phyloP scores from a whole-genome alignment of 2,888 invertebrate species.

The Andrena bicolor region DNA sequence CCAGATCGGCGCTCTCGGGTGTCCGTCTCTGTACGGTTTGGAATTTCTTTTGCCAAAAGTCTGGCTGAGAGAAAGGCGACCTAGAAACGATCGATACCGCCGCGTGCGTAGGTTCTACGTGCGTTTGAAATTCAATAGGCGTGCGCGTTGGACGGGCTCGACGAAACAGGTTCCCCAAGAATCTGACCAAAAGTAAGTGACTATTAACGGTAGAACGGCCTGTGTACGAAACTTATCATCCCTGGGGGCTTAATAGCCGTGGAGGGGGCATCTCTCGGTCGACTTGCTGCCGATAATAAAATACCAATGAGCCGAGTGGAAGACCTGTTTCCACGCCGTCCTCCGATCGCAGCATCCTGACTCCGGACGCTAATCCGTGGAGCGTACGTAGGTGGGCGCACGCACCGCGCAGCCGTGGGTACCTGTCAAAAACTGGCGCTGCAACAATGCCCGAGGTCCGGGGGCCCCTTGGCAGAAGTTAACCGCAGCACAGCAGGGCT shows the following conservation, averaged over 20 bases:
- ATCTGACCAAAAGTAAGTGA: slow-evolving; percentile 73
- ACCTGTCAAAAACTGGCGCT: slow-evolving; percentile 79
- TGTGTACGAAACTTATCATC: slow-evolving; percentile 72
- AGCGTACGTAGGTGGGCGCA: slow-evolving; percentile 74
- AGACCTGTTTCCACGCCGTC: slow-evolving; percentile 59
- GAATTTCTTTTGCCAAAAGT: slow-evolving; percentile 17
- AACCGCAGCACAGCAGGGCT: slow-evolving; percentile 76
- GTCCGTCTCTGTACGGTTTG: neutral
- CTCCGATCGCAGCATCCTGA: slow-evolving; percentile 62
- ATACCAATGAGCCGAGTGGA: slow-evolving; percentile 63
- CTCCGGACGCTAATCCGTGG: slow-evolving; percentile 73
- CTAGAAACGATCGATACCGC: slow-evolving; percentile 52
- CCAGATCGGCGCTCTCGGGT: slow-evolving; percentile 1
- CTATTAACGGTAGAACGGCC: slow-evolving; percentile 70
- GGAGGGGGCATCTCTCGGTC: slow-evolving; percentile 51
- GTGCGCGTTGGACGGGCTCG: slow-evolving; percentile 29
- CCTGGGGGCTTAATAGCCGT: slow-evolving; percentile 63
- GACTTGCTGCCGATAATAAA: slow-evolving; percentile 68
- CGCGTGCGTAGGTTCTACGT: slow-evolving; percentile 30
- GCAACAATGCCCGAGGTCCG: slow-evolving; percentile 73
- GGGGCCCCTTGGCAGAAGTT: slow-evolving; percentile 75
- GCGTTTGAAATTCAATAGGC: slow-evolving; percentile 51
- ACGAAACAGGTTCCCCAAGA: slow-evolving; percentile 70
- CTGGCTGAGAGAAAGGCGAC: slow-evolving; percentile 32
- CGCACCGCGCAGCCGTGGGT: slow-evolving; percentile 64